Evolutionary conservation across 2,113 vertebrate genomes (phyloP), one percentile per base, ranked within the genome.

Genomic region (Melanerpes aurifrons): DNA sequence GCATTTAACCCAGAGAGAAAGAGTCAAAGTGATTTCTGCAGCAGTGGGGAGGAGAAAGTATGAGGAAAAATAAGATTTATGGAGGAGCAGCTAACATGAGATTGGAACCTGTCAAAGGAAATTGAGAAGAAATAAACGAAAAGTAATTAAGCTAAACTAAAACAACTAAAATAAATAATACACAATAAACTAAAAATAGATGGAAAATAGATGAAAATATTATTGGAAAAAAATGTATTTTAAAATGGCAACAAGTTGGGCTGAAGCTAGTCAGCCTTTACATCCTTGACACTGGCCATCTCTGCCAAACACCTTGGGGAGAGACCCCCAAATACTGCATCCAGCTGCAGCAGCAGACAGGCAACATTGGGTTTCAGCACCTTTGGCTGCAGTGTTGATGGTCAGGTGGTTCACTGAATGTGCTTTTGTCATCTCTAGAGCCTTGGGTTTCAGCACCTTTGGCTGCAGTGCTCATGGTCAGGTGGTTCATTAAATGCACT

Each of bases 141-240:
- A 91, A 67, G 43, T 16, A 72, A 12, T 20, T 32, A 48, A 63
- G 76, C 57, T 54, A 53, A 29, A 74, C 24, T 74, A 87, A 89
- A 95, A 71, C 48, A 87, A 90, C 96, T 83, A 56, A 62, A 96
- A 84, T 87, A 66, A 62, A 19, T 80, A 89, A 87, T 95, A 74
- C 81, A 64, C 66, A 3, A 35, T 67, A 88, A 89, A 96, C 81
- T 87, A 58, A 53, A 53, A 96, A 83, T 87, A 58, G 24, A 53
- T 15, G 24, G 24, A 76, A 5, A 24, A 29, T 78, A 62, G 69
- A 4, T 24, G 64, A 83, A 62, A 73, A 69, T 62, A 24, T 73
- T 7, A 12, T 43, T 25, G 24, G 15, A 35, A 9, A 63, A 59
- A n/a, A 57, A 28, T 37, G 9, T 58, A 54, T 25, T 24, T 22